A percentile compares a stretch with the other conserved stretches of the same genome.
These are phyloP conservation scores for Hydrochoerus hydrochaeris DNA, from an alignment of 2,113 vertebrate species.

Conservation along the genomic window DNA sequence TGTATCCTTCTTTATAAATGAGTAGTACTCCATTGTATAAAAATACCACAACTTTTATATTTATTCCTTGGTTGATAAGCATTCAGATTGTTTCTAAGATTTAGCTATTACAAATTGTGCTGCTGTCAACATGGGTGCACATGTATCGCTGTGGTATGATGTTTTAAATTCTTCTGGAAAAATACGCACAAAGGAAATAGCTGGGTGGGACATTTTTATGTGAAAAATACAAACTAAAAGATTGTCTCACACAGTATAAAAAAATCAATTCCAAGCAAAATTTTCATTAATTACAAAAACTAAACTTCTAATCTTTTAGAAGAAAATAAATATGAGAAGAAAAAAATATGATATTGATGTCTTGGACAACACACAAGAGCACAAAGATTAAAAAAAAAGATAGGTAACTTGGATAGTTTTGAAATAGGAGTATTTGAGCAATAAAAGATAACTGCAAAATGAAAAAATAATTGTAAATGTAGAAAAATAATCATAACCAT, in stretches of 20 bases:
- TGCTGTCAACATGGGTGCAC: too few species aligned
- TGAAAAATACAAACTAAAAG: constrained; percentile 32
- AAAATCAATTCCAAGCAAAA: constrained; percentile 7
- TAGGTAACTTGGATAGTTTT: background rate
- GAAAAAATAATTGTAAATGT: background rate
- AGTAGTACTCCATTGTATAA: too few species aligned
- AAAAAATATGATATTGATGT: background rate
- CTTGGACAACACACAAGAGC: background rate
- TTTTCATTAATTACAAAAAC: background rate
- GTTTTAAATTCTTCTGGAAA: too few species aligned
- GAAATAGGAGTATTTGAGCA: background rate
- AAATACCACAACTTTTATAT: too few species aligned
- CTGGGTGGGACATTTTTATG: background rate
- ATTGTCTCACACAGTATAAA: background rate
- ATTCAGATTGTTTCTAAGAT: too few species aligned
- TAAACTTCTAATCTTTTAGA: background rate
- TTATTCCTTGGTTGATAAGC: too few species aligned
- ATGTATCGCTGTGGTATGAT: too few species aligned
- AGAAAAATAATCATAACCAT: background rate
- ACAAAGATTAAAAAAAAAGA: background rate
- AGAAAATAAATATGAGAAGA: background rate
- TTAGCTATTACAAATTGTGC: too few species aligned
- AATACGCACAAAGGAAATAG: too few species aligned
- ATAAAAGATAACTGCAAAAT: background rate
- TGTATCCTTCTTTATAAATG: too few species aligned